Base-by-base conservation (phyloP, 2,113 vertebrate species). In the Psilopogon haemacephalus region DNA sequence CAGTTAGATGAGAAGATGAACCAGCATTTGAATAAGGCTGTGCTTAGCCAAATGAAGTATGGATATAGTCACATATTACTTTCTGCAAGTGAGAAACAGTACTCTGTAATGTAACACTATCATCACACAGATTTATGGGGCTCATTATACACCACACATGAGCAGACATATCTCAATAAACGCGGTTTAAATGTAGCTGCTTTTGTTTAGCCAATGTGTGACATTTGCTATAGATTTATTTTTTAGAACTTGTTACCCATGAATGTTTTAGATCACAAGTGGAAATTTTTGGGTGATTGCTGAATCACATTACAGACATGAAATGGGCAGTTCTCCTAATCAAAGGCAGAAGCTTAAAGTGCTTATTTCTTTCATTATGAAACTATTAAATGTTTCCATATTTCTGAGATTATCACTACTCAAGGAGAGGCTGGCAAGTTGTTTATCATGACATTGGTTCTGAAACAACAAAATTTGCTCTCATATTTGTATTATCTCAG, bases 231-330 rank as follows among this genome's bases (percentile, higher is more conserved):
- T 28, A 91, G 63, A 86, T 69, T 54, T 52, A 86, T 70, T 73
- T 93, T 92, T 93, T 70, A 63, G 82, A 87, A 76, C 63, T 93
- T 93, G 32, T 17, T 83, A 73, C 40, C 40, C 86, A 70, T 64
- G 90, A 92, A 63, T 68, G 30, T 87, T 95, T 87, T 89, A 91
- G 59, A 93, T 67, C 50, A 63, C 73, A 91, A 76, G 33, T 85
- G 71, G 84, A 91, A 93, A 56, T 81, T 87, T 88, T 89, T 56
- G 77, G 17, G 50, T 63, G 92, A 94, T 90, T 95, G 76, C 35
- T 40, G 80, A 40, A 42, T 89, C 84, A 63, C 26, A 77, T 91
- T 92, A 54, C 55, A 89, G 77, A 67, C 60, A 32, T 83, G 23
- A 92, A 96, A 91, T 85, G 37, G 5, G 24, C 88, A 71, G 48